Evolutionary conservation across 1,140 invertebrate species (phyloP), one percentile per base, ranked within the genome.

Genomic region (Hypsibius dujardini): DNA sequence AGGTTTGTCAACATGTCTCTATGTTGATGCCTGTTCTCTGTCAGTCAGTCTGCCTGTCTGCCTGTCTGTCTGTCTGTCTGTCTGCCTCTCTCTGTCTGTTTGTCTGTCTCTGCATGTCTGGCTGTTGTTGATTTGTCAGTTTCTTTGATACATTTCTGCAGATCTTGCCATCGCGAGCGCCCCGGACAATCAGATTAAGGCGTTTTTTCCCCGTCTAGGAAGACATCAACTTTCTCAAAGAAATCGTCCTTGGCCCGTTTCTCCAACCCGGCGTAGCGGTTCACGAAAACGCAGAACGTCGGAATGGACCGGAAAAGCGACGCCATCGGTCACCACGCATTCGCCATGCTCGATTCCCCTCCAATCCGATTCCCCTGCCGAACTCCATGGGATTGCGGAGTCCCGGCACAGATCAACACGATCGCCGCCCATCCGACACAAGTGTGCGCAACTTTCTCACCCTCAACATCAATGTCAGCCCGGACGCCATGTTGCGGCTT

Each of bases 401-500:
- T 56, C 50, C n/a, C n/a, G 7, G 7, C 50, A n/a, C 50, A 56
- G 7, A 56, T 7, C 7, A 7, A 56, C 7, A 7, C 50, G 50
- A 56, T 56, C 7, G 7, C 7, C n/a, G 7, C 7, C n/a, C 50
- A n/a, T 56, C 50, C 50, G 50, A 56, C 7, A 7, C 50, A 56
- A 56, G n/a, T 56, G 50, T 56, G 7, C 7, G n/a, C 7, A 56
- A 56, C n/a, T 56, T 56, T n/a, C 50, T 56, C 7, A 56, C 50
- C n/a, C 50, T 56, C n/a, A 56, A 56, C 50, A 56, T 56, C 50
- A 56, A 56, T 56, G n/a, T 56, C 50, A n/a, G 50, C n/a, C 50
- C 50, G n/a, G 50, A 56, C 50, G 50, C 50, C 7, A 56, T 56
- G 50, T 7, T 56, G n/a, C 7, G 50, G n/a, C 50, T 56, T 7